A percentile compares a stretch with the other conserved stretches of the same genome.
Evolutionary conservation across 2,888 invertebrate genomes (phyloP).

Genomic region (Sinopyrophorus schimmeli): DNA sequence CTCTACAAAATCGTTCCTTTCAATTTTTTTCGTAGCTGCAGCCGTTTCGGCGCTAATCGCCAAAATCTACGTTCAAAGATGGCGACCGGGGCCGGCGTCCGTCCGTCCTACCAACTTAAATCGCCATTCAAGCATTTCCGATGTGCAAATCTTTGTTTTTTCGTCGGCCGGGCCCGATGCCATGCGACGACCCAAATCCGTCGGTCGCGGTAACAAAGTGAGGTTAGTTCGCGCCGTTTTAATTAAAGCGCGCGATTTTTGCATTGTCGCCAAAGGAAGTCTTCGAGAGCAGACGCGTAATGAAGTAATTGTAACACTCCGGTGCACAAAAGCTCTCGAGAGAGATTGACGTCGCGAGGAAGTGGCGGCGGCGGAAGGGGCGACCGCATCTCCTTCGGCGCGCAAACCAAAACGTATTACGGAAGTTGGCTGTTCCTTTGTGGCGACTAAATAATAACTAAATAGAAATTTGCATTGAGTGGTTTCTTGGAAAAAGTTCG

Average conservation of each 20-base stretch:
- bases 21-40: too few species aligned
- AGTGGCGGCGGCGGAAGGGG: too few species aligned
- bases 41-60: too few species aligned
- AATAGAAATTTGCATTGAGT: constrained; percentile 4
- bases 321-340: constrained; percentile 8
- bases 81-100: too few species aligned
- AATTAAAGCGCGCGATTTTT: neutral
- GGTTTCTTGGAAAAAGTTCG: constrained; percentile 1
- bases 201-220: too few species aligned
- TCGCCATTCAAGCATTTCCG: too few species aligned
- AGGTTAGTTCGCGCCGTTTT: too few species aligned
- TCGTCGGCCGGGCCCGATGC: neutral
- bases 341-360: constrained; percentile 10
- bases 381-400: too few species aligned
- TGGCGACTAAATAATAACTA: constrained; percentile 7
- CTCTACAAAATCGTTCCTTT: too few species aligned
- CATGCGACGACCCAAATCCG: too few species aligned
- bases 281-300: neutral
- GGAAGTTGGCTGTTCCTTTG: constrained; percentile 5
- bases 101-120: too few species aligned
- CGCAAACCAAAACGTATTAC: constrained; percentile 10
- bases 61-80: too few species aligned
- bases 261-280: neutral
- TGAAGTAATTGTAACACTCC: constrained; percentile 2
- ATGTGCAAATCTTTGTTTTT: neutral